These are phyloP conservation scores for Peromyscus californicus DNA, from an alignment of 2,113 vertebrate genomes.

Conservation along the genomic window DNA sequence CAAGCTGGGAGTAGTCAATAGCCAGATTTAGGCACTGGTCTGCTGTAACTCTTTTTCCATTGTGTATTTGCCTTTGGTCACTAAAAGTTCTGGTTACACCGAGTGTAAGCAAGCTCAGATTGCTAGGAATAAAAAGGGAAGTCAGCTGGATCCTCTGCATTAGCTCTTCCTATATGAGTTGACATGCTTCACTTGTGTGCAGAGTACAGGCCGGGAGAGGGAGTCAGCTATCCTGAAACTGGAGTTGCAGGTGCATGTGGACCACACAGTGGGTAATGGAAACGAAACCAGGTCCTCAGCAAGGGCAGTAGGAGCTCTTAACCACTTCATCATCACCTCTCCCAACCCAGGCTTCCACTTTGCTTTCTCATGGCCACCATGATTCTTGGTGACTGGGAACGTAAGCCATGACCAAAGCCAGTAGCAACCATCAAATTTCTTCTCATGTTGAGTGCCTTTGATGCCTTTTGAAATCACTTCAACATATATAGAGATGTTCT, in stretches of 20 bases:
- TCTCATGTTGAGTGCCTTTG: background rate
- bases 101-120: background rate
- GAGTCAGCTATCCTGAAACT: background rate
- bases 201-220: background rate
- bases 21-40: background rate
- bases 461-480: background rate
- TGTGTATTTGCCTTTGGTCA: background rate
- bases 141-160: background rate
- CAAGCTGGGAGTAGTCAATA: background rate
- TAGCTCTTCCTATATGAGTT: background rate
- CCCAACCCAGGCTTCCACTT: background rate
- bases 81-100: background rate
- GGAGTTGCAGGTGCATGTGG: background rate
- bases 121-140: background rate
- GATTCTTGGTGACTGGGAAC: background rate
- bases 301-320: background rate
- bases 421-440: background rate
- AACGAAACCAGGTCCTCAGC: background rate
- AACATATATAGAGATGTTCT: no score
- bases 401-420: background rate
- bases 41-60: background rate
- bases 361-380: background rate
- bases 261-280: background rate
- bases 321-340: background rate
- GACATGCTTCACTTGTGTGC: background rate